Evolutionary conservation across 2,113 vertebrate genomes (phyloP).

Genomic region (Neolamprologus kungweensis): DNA sequence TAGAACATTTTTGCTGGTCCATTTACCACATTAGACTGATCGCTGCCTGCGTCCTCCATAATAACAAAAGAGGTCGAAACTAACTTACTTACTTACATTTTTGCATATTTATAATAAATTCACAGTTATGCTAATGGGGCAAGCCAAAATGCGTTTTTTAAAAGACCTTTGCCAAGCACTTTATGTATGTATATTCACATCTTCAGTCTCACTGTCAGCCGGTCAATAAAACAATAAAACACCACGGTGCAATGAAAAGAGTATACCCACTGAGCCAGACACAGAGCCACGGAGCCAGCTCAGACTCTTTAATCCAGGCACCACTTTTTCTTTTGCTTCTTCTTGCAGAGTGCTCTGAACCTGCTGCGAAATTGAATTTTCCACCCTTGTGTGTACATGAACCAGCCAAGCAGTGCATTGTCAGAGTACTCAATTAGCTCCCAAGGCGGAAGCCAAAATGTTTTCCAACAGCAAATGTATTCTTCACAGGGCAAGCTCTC

Average conservation of each 20-base stretch:
- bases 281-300: constrained; percentile 36
- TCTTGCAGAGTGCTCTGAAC: constrained; percentile 48
- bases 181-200: neutral
- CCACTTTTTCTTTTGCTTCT: constrained; percentile 36
- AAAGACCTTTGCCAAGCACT: neutral
- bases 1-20: neutral
- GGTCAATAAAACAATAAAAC: constrained; percentile 60
- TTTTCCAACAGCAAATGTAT: constrained; percentile 68
- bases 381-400: constrained; percentile 58
- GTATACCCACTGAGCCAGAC: constrained; percentile 52
- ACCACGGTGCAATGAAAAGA: constrained; percentile 47
- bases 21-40: neutral
- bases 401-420: constrained; percentile 65
- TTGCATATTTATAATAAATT: neutral
- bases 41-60: neutral
- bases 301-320: constrained; percentile 58
- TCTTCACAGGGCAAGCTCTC: constrained; percentile 55
- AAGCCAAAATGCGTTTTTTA: neutral
- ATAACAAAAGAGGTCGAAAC: neutral
- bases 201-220: constrained; percentile 32
- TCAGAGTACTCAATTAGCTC: constrained; percentile 69
- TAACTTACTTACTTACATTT: neutral
- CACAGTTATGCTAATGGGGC: neutral
- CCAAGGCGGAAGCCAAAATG: constrained; percentile 67
- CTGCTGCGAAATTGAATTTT: constrained; percentile 69